Percentiles rank a stretch among this genome's conserved stretches.
Evolutionary conservation across 2,113 vertebrate genomes (phyloP).

Genomic region (Solenodon paradoxus): DNA sequence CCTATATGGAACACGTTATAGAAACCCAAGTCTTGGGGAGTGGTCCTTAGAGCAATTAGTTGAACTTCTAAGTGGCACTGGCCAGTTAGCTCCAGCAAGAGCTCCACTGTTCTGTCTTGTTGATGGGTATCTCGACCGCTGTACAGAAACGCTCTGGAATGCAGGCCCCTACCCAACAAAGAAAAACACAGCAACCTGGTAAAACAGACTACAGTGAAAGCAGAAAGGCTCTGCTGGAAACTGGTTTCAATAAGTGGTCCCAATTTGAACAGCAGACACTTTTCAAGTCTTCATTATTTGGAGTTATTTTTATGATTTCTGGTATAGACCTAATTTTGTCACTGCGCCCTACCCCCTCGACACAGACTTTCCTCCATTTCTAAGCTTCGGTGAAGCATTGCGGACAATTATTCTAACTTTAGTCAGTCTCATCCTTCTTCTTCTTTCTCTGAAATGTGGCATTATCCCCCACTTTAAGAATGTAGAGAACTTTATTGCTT

Average conservation of each 20-base stretch:
- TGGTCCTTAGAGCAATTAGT: not conserved
- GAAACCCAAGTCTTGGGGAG: not conserved
- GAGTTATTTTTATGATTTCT: not conserved
- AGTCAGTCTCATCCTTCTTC: not conserved
- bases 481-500: conserved; percentile 66
- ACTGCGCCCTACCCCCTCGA: not conserved
- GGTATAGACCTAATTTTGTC: not conserved
- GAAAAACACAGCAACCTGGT: not conserved
- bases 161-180: not conserved
- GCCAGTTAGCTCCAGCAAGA: not conserved
- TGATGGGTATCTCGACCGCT: not conserved
- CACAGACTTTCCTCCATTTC: conserved; percentile 34
- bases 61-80: not conserved
- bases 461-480: conserved; percentile 72
- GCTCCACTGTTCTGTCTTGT: not conserved
- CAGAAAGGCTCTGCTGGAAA: not conserved
- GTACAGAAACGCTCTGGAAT: not conserved
- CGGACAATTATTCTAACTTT: conserved; percentile 47
- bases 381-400: not conserved
- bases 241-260: not conserved
- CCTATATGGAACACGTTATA: too few relatives aligned
- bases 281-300: not conserved
- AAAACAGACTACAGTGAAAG: not conserved
- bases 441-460: conserved; percentile 34
- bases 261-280: not conserved